Percentiles rank a stretch among this genome's conserved stretches.
Evolutionary conservation across 2,888 invertebrate species (phyloP).

Genomic region (Temnothorax rugatulus): DNA sequence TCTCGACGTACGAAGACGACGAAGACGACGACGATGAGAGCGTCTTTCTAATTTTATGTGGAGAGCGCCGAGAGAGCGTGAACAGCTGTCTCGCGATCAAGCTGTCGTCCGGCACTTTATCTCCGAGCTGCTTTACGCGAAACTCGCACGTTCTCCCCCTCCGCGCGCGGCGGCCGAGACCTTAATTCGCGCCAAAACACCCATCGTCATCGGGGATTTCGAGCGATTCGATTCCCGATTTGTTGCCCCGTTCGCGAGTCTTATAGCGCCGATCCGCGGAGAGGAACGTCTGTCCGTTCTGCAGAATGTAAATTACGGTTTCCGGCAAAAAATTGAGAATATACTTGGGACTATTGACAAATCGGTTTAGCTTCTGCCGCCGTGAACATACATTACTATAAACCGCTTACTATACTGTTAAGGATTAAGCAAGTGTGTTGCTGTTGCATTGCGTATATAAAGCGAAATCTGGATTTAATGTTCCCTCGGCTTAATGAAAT

Average conservation of each 20-base stretch:
- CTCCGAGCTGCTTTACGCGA: constrained; percentile 47
- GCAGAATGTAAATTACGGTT: neutral
- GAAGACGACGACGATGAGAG: constrained; percentile 39
- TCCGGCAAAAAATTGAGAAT: constrained; percentile 31
- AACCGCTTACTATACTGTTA: constrained; percentile 54
- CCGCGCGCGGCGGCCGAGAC: constrained; percentile 25
- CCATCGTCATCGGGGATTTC: constrained; percentile 8
- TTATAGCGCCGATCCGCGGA: neutral
- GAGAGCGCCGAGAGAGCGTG: constrained; percentile 47
- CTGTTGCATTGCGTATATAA: constrained; percentile 37
- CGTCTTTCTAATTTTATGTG: constrained; percentile 53
- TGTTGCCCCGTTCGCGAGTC: neutral
- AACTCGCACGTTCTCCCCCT: constrained; percentile 15
- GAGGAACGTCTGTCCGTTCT: neutral
- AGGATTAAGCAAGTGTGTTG: constrained; percentile 49
- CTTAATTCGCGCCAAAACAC: constrained; percentile 40
- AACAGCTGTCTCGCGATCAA: constrained; percentile 58
- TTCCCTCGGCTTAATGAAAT: constrained; percentile 54
- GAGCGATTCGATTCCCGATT: neutral
- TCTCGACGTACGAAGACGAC: constrained; percentile 33
- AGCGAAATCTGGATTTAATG: constrained; percentile 53
- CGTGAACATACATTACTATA: constrained; percentile 45
- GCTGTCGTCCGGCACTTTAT: constrained; percentile 56
- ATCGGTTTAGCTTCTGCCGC: constrained; percentile 44
- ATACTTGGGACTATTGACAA: constrained; percentile 54